A percentile compares a stretch with the other conserved stretches of the same genome.
phyloP scores from a whole-genome alignment of 1,140 invertebrate genomes.

The Platyscapa corneri region DNA sequence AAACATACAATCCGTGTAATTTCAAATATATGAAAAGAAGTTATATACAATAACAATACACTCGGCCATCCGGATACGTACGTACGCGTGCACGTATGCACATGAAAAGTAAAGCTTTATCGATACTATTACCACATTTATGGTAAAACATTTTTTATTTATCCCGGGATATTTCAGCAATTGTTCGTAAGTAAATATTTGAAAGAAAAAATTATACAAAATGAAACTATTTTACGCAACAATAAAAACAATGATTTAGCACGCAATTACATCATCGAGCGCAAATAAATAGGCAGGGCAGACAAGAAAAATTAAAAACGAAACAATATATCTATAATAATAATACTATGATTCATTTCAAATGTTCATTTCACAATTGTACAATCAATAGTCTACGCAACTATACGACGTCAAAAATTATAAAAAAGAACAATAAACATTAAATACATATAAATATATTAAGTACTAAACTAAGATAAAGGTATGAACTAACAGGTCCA shows the following conservation, averaged over 20 bases:
- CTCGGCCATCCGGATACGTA: too few species aligned
- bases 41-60: too few species aligned
- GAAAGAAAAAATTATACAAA: not conserved
- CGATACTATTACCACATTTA: not conserved
- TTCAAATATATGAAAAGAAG: too few species aligned
- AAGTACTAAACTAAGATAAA: not conserved
- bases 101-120: too few species aligned
- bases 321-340: constrained; percentile 15
- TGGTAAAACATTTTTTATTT: not conserved
- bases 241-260: not conserved
- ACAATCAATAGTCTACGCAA: constrained; percentile 7
- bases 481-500: not conserved
- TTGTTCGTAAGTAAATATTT: not conserved
- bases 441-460: constrained; percentile 1
- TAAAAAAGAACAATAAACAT: constrained; percentile 3
- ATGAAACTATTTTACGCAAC: constrained; percentile 1
- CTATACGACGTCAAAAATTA: not conserved
- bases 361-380: not conserved
- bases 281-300: constrained; percentile 23
- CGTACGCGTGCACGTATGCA: too few species aligned
- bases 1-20: too few species aligned
- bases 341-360: not conserved
- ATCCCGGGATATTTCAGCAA: not conserved
- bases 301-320: not conserved
- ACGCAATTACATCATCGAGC: constrained; percentile 22